These are phyloP conservation scores for Cariama cristata DNA, from an alignment of 2,113 vertebrate species.

Conservation along the genomic window DNA sequence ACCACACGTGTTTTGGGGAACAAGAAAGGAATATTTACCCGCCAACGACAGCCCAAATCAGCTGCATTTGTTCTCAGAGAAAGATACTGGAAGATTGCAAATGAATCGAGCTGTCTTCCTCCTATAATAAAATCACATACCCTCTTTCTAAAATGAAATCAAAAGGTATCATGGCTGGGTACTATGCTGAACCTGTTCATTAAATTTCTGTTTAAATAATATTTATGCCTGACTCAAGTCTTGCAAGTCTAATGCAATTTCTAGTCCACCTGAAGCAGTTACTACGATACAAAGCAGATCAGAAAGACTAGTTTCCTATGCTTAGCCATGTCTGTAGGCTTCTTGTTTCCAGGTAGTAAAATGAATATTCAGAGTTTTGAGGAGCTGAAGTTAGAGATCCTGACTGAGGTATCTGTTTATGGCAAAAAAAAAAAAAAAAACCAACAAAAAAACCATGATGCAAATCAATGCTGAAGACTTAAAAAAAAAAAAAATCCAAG, in stretches of 20 bases:
- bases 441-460: neutral
- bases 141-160: slow-evolving; percentile 72
- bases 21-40: slow-evolving; percentile 94
- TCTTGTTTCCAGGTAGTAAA: neutral
- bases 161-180: neutral
- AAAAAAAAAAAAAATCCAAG: neutral
- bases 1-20: slow-evolving; percentile 86
- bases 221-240: neutral
- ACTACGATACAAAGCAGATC: neutral
- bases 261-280: neutral
- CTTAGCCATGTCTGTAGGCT: neutral
- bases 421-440: neutral
- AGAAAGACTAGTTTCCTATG: neutral
- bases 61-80: slow-evolving; percentile 89
- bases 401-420: slow-evolving; percentile 60
- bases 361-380: neutral
- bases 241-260: slow-evolving; percentile 26
- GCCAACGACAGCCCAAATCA: slow-evolving; percentile 92
- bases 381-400: slow-evolving; percentile 39
- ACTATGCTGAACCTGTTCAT: neutral
- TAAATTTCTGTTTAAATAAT: slow-evolving; percentile 23
- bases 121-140: slow-evolving; percentile 67
- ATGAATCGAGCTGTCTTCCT: slow-evolving; percentile 81
- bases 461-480: neutral
- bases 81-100: slow-evolving; percentile 93